These are phyloP conservation scores for Mustelus asterias DNA, from an alignment of 2,113 vertebrate species.

Conservation along the genomic window DNA sequence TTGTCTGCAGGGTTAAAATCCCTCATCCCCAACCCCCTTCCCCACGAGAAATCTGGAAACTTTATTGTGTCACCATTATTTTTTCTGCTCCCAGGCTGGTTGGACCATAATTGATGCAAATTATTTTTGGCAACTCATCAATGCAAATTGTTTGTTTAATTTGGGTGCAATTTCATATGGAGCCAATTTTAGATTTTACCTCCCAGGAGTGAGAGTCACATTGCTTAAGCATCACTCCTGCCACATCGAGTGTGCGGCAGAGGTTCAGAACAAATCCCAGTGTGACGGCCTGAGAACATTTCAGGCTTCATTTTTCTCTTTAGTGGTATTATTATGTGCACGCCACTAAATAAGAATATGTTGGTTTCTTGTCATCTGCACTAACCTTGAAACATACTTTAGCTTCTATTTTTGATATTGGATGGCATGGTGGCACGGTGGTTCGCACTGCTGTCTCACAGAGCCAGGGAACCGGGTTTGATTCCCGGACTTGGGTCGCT, in stretches of 20 bases:
- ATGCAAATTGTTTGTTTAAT: constrained; percentile 17
- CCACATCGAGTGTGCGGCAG: neutral
- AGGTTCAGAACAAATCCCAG: neutral
- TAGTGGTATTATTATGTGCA: no score
- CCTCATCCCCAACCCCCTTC: neutral
- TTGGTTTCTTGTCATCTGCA: neutral
- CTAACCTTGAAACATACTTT: neutral
- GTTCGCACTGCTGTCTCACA: no score
- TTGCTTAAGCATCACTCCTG: neutral
- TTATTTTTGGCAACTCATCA: neutral
- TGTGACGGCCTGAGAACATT: neutral
- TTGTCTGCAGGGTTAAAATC: neutral
- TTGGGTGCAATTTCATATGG: neutral
- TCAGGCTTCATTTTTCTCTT: neutral
- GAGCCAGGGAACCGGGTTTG: no score
- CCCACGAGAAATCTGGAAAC: neutral
- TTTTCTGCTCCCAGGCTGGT: neutral
- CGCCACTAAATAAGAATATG: no score
- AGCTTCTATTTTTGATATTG: neutral
- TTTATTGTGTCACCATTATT: neutral
- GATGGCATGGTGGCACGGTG: no score
- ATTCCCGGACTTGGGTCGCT: no score
- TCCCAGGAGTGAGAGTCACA: neutral
- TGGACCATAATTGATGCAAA: neutral
- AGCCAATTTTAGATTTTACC: neutral